Evolutionary conservation across 2,888 invertebrate species (phyloP), one percentile per base, ranked within the genome.

Genomic region (Vanessa cardui): DNA sequence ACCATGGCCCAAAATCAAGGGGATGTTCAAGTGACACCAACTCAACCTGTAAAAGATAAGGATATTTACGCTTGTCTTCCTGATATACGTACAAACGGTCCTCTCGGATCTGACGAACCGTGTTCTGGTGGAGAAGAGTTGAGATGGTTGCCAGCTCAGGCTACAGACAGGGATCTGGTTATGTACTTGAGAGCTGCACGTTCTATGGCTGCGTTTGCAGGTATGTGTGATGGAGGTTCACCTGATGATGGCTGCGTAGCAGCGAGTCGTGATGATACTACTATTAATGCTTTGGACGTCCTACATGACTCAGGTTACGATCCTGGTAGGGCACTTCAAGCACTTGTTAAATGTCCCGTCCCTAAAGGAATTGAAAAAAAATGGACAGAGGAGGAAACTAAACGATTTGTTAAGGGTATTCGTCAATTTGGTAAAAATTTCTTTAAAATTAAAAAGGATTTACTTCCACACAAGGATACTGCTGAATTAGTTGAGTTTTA

Each of bases 371-470:
- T 99, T 79, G 98, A 99, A 83, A 98, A 99, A 88, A 99, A 99
- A 92, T 99, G 99, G 99, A 96, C 97, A 71, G 99, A 99, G 87
- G 99, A 99, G 86, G 99, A 99, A 94, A 97, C 96, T 88, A 99
- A 99, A 94, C 95, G 98, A 78, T 99, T 99, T 94, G 98, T 99
- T 73, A 99, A 99, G 94, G 99, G 99, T 77, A 95, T 99, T 78
- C 95, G 99, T 75, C 98, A 98, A 87, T 98, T 98, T 93, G 99
- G 99, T 78, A 99, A 99, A 93, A 99, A 99, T 93, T 99, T 99
- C 93, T 98, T 98, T 92, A 96, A 98, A 83, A 99, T 99, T 81
- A 95, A 97, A 79, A 99, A 99, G 89, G 99, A 99, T 90, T 94
- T 99, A 77, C 93, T 99, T 77, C 98, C 99, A 66, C 98, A 99